Conservation (phyloP, 2,888 invertebrate species). For the Lysandra bellargus region DNA sequence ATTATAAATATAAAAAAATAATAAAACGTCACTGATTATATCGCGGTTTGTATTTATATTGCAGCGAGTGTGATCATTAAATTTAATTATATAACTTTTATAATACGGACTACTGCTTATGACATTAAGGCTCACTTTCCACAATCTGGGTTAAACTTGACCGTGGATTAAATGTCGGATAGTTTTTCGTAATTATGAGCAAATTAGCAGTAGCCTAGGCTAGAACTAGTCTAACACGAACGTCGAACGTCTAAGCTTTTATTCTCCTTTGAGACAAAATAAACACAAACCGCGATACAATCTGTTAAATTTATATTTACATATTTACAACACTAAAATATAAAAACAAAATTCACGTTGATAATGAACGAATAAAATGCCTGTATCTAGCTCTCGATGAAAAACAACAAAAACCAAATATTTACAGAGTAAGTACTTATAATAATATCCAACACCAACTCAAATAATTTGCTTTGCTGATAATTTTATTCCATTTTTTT, state of each 20-base stretch:
- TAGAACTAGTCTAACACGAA: no score
- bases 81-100: no score
- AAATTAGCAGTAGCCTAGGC: no score
- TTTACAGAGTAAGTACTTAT: not conserved
- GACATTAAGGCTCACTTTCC: no score
- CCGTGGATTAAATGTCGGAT: no score
- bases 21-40: not conserved
- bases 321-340: not conserved
- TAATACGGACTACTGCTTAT: no score
- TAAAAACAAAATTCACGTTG: not conserved
- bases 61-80: no score
- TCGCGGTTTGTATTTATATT: not conserved
- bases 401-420: not conserved
- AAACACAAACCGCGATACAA: not conserved
- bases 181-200: no score
- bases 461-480: not conserved
- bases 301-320: not conserved
- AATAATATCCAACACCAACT: not conserved
- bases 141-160: no score
- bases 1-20: not conserved
- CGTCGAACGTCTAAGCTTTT: no score
- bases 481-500: not conserved
- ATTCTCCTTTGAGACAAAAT: no score
- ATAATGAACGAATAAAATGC: not conserved
- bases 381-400: not conserved